These are phyloP conservation scores for Amia ocellicauda DNA, from an alignment of 2,113 vertebrate species.

Conservation along the genomic window DNA sequence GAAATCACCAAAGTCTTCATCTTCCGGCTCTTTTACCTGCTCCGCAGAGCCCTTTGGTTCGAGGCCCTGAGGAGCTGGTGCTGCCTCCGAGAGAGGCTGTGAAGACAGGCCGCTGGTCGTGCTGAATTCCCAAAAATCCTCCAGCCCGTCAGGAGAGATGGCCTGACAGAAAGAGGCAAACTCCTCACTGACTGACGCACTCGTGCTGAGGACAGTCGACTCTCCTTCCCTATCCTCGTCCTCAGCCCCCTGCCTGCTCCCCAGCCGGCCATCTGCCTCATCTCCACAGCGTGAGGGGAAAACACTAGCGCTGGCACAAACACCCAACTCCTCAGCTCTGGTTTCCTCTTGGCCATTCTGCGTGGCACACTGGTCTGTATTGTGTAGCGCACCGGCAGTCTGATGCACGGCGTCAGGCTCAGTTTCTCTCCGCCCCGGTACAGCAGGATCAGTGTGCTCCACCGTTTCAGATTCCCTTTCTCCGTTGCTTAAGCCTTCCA, in stretches of 20 bases:
- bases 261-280: slow-evolving; percentile 32
- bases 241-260: slow-evolving; percentile 22
- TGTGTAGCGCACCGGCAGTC: slow-evolving; percentile 9
- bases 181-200: slow-evolving; percentile 44
- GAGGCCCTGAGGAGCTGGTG: slow-evolving; percentile 33
- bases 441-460: slow-evolving; percentile 42
- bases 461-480: slow-evolving; percentile 44
- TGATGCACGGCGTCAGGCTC: slow-evolving; percentile 15
- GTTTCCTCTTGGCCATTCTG: slow-evolving; percentile 33
- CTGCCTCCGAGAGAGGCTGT: slow-evolving; percentile 42
- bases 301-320: not conserved
- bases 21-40: slow-evolving; percentile 43
- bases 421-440: slow-evolving; percentile 5
- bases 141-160: slow-evolving; percentile 40
- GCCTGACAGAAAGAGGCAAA: slow-evolving; percentile 49
- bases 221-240: slow-evolving; percentile 16
- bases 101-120: slow-evolving; percentile 66
- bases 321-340: slow-evolving; percentile 18
- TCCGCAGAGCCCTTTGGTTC: slow-evolving; percentile 57
- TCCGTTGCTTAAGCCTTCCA: slow-evolving; percentile 24
- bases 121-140: slow-evolving; percentile 76
- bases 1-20: slow-evolving; percentile 65
- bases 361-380: slow-evolving; percentile 17
- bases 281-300: not conserved
- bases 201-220: slow-evolving; percentile 22